A percentile compares a stretch with the other conserved stretches of the same genome.
Conservation (phyloP, 2,888 invertebrate species). For the Atrina japonica region DNA sequence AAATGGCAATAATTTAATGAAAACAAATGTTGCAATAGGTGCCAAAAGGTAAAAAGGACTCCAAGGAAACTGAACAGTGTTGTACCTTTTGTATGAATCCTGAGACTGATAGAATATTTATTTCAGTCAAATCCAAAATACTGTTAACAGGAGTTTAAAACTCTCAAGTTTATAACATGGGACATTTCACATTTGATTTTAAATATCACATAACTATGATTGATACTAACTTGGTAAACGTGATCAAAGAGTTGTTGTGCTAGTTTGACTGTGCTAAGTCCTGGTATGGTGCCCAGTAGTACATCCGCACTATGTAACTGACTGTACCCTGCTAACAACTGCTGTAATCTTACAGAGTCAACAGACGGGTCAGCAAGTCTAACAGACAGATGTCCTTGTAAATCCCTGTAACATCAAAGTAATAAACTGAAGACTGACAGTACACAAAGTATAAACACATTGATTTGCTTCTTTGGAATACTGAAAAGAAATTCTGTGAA, state of each 20-base stretch:
- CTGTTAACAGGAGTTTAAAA: too few species aligned
- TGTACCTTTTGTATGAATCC: too few species aligned
- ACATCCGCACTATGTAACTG: slow-evolving; percentile 66
- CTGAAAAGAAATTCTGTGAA: too few species aligned
- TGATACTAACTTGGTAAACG: slow-evolving; percentile 56
- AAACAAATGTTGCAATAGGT: too few species aligned
- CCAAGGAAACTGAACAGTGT: too few species aligned
- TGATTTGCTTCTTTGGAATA: too few species aligned
- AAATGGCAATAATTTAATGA: too few species aligned
- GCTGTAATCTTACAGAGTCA: slow-evolving; percentile 61
- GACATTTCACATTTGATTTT: too few species aligned
- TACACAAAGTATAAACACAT: not conserved
- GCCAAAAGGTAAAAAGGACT: too few species aligned
- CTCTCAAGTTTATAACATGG: too few species aligned
- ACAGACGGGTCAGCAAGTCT: slow-evolving; percentile 49
- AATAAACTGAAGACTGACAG: not conserved
- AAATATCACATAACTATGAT: not conserved
- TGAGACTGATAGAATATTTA: too few species aligned
- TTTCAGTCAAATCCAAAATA: too few species aligned
- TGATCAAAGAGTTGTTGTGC: slow-evolving; percentile 62
- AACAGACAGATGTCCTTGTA: slow-evolving; percentile 61
- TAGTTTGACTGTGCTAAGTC: slow-evolving; percentile 31
- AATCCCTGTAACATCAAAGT: slow-evolving; percentile 52
- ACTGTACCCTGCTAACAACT: slow-evolving; percentile 68
- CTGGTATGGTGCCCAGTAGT: slow-evolving; percentile 36